Percentiles rank a stretch among this genome's conserved stretches.
These are phyloP conservation scores for Nibea albiflora DNA, from an alignment of 2,113 vertebrate species.

Conservation along the genomic window DNA sequence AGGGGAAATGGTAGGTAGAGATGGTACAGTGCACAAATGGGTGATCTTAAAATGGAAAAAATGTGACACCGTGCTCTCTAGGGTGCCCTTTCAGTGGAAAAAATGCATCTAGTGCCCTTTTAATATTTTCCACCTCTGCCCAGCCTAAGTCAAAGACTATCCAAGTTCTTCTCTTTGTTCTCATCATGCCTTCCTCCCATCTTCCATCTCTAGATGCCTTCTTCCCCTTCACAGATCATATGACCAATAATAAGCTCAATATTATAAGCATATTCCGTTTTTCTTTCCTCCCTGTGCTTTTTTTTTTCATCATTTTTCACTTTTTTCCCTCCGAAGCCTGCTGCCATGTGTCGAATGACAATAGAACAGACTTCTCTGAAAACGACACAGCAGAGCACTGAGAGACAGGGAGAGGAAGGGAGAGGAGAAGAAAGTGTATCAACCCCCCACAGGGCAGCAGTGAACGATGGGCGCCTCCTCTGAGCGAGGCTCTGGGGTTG, in stretches of 20 bases:
- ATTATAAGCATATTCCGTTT: not conserved
- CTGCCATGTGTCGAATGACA: slow-evolving; percentile 44
- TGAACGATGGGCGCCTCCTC: slow-evolving; percentile 66
- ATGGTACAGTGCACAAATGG: too few relatives aligned
- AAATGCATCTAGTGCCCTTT: not conserved
- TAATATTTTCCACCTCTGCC: not conserved
- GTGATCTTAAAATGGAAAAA: not conserved
- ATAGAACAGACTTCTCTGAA: slow-evolving; percentile 23
- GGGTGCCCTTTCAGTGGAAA: too few relatives aligned
- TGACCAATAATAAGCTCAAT: slow-evolving; percentile 17
- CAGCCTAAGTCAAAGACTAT: not conserved
- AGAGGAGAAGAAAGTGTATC: slow-evolving; percentile 48
- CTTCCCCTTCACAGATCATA: not conserved
- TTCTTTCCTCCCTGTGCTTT: not conserved
- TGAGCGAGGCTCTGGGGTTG: slow-evolving; percentile 55
- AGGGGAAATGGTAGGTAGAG: too few relatives aligned
- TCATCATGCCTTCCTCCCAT: not conserved
- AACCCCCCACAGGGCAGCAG: slow-evolving; percentile 53
- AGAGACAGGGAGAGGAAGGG: slow-evolving; percentile 17
- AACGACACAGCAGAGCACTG: slow-evolving; percentile 24
- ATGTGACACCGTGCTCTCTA: not conserved
- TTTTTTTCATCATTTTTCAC: slow-evolving; percentile 1
- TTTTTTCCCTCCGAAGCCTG: slow-evolving; percentile 3
- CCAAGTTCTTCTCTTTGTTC: not conserved
- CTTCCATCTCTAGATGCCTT: not conserved